Conservation (phyloP, 2,797 vertebrate species). For the Intellagama lesueurii region DNA sequence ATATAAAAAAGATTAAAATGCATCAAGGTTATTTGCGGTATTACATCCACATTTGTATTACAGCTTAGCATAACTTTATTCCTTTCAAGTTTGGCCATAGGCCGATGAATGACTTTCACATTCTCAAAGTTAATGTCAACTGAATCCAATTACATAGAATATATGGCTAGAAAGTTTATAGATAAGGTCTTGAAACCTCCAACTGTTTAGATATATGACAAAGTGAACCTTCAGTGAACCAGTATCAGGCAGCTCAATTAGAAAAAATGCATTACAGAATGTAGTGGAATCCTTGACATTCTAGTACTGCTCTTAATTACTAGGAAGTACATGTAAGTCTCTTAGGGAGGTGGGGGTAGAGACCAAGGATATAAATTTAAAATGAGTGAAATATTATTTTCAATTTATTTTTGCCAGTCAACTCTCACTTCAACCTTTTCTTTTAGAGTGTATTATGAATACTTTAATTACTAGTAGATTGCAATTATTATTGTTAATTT, state of each 20-base stretch:
- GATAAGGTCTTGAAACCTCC: constrained; percentile 18
- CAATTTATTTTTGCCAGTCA: not conserved
- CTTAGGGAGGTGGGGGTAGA: not conserved
- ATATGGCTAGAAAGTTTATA: not conserved
- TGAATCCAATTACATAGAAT: constrained; percentile 28
- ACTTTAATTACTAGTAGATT: not conserved
- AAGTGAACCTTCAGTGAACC: not conserved
- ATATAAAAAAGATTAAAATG: not conserved
- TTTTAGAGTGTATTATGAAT: not conserved
- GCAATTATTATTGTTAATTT: constrained; percentile 26
- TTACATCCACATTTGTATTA: not conserved
- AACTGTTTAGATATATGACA: constrained; percentile 13
- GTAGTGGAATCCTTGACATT: not conserved
- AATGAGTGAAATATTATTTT: not conserved
- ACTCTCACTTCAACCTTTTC: not conserved
- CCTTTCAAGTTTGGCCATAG: not conserved
- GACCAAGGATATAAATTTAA: not conserved
- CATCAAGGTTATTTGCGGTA: not conserved
- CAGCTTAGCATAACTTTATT: not conserved
- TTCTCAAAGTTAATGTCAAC: not conserved
- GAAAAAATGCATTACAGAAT: not conserved
- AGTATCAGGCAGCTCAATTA: not conserved
- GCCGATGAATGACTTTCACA: not conserved
- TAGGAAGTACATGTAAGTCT: not conserved
- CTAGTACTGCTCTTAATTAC: not conserved